phyloP scores from a whole-genome alignment of 2,113 vertebrate genomes.

The Aldabrachelys gigantea region DNA sequence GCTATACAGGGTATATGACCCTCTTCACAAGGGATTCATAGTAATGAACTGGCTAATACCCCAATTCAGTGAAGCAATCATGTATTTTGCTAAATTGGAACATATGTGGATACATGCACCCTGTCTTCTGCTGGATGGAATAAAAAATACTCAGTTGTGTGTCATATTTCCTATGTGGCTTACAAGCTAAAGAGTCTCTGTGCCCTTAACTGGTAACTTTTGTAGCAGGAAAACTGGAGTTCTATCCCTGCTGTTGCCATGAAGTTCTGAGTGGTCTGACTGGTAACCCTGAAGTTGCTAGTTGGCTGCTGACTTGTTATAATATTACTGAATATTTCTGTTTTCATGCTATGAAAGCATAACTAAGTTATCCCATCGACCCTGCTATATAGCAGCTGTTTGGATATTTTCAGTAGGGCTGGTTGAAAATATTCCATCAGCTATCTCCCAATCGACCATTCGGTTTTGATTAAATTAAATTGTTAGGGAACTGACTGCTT shows the following conservation, averaged over 20 bases:
- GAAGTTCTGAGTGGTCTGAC: not conserved
- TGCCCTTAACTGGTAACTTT: not conserved
- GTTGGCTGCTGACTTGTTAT: not conserved
- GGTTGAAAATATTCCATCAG: not conserved
- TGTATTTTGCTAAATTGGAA: not conserved
- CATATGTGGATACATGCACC: not conserved
- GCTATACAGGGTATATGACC: not conserved
- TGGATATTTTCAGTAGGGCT: not conserved
- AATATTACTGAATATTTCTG: not conserved
- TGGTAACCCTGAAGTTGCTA: rapidly evolving
- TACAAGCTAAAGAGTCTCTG: not conserved
- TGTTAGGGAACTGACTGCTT: not conserved
- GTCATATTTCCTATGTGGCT: not conserved
- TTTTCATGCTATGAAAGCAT: not conserved
- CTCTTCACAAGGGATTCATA: not conserved
- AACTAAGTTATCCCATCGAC: not conserved
- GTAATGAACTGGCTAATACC: not conserved
- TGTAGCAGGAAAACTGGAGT: not conserved
- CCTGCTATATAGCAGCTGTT: not conserved
- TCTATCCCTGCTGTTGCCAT: not conserved
- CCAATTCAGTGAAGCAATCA: rapidly evolving
- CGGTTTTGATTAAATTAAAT: not conserved
- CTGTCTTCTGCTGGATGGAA: not conserved
- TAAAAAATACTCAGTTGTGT: not conserved
- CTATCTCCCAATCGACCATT: not conserved